Conservation (phyloP, 1,140 invertebrate species). For the Ostrea edulis region DNA sequence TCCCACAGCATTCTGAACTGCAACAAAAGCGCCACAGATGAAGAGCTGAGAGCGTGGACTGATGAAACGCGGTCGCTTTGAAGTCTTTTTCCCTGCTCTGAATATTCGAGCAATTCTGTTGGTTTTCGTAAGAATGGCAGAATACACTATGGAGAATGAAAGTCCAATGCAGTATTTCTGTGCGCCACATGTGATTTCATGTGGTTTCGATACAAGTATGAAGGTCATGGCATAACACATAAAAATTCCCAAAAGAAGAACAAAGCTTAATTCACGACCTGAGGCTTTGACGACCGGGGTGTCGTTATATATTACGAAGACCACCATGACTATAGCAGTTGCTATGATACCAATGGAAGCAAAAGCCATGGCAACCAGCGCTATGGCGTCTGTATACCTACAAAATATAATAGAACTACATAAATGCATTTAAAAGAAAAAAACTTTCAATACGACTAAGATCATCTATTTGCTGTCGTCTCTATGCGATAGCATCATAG, state of each 20-base stretch:
- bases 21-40: conserved; percentile 90
- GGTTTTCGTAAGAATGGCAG: conserved; percentile 89
- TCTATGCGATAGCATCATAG: too few relatives aligned
- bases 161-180: conserved; percentile 86
- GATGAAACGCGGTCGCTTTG: conserved; percentile 93
- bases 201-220: conserved; percentile 80
- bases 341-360: conserved; percentile 78
- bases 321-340: conserved; percentile 65
- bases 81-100: conserved; percentile 88
- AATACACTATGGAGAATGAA: conserved; percentile 86
- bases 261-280: conserved; percentile 78
- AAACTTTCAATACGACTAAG: too few relatives aligned
- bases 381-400: conserved; percentile 83
- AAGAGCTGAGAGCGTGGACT: conserved; percentile 95
- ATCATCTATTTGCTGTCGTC: too few relatives aligned
- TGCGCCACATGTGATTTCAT: conserved; percentile 82
- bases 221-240: conserved; percentile 78
- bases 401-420: conserved; percentile 83
- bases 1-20: conserved; percentile 74
- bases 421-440: not conserved
- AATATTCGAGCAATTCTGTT: conserved; percentile 88
- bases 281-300: conserved; percentile 80
- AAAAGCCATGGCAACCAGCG: conserved; percentile 89
- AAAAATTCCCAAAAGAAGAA: conserved; percentile 78
- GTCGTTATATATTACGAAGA: conserved; percentile 71